Percentiles rank a stretch among this genome's conserved stretches.
phyloP scores from a whole-genome alignment of 2,113 vertebrate genomes.

The Lathamus discolor region DNA sequence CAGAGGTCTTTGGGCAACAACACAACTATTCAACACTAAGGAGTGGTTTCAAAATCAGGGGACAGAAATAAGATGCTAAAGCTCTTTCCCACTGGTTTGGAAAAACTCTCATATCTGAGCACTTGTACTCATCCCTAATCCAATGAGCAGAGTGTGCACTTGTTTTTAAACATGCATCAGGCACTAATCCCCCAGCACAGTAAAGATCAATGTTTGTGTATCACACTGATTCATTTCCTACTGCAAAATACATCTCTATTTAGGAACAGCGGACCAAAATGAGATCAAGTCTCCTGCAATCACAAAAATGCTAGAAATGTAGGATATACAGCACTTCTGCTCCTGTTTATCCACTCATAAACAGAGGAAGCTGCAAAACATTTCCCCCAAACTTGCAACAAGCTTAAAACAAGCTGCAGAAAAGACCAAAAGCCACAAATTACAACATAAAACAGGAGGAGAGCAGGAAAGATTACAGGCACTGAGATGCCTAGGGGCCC shows the following conservation, averaged over 20 bases:
- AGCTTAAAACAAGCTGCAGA: conserved; percentile 29
- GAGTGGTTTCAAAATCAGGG: not conserved
- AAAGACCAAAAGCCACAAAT: conserved; percentile 34
- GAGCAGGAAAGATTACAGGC: not conserved
- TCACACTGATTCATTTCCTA: not conserved
- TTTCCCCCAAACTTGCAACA: not conserved
- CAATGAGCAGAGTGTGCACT: not conserved
- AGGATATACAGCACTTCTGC: not conserved
- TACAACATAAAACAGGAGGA: conserved; percentile 8
- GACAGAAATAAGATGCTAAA: not conserved
- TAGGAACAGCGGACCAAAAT: not conserved
- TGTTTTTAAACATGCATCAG: not conserved
- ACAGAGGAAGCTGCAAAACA: not conserved
- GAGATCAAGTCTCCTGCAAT: not conserved
- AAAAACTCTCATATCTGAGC: not conserved
- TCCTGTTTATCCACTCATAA: not conserved
- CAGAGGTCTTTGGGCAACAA: not conserved
- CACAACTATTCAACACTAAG: not conserved
- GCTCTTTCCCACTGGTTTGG: not conserved
- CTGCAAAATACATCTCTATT: not conserved
- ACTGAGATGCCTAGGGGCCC: not conserved
- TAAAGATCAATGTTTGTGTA: not conserved
- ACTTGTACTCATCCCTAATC: not conserved
- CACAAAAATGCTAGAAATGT: not conserved
- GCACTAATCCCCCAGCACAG: not conserved